Conservation (phyloP, 2,888 invertebrate species). For the Cybosia mesomella region DNA sequence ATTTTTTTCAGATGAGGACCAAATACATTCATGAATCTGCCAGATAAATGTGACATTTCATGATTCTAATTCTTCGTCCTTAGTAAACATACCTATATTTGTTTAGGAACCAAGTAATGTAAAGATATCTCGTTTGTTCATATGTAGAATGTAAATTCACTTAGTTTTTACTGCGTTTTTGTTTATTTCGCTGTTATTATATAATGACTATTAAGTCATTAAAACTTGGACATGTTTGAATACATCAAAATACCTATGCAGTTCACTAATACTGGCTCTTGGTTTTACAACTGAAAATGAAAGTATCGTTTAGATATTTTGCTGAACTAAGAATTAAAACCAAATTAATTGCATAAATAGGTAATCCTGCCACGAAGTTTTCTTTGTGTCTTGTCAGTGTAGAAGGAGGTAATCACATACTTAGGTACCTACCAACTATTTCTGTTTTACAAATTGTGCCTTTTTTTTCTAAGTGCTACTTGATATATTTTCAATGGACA, state of each 20-base stretch:
- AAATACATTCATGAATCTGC: constrained; percentile 39
- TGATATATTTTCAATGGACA: too few species aligned
- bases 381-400: too few species aligned
- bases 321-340: too few species aligned
- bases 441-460: too few species aligned
- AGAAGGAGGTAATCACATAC: too few species aligned
- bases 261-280: not conserved
- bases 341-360: too few species aligned
- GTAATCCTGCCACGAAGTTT: too few species aligned
- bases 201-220: not conserved
- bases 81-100: not conserved
- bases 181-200: not conserved
- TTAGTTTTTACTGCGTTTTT: not conserved
- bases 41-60: constrained; percentile 38
- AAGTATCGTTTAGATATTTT: not conserved
- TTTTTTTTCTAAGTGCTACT: too few species aligned
- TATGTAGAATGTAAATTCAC: not conserved
- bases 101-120: not conserved
- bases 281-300: not conserved
- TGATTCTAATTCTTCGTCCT: constrained; percentile 23
- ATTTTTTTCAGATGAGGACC: constrained; percentile 55
- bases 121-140: not conserved
- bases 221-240: not conserved
- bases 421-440: too few species aligned
- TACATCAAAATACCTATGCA: not conserved